Percentiles rank a stretch among this genome's conserved stretches.
Evolutionary conservation across 2,113 vertebrate genomes (phyloP).

Genomic region (Eidolon helvum): DNA sequence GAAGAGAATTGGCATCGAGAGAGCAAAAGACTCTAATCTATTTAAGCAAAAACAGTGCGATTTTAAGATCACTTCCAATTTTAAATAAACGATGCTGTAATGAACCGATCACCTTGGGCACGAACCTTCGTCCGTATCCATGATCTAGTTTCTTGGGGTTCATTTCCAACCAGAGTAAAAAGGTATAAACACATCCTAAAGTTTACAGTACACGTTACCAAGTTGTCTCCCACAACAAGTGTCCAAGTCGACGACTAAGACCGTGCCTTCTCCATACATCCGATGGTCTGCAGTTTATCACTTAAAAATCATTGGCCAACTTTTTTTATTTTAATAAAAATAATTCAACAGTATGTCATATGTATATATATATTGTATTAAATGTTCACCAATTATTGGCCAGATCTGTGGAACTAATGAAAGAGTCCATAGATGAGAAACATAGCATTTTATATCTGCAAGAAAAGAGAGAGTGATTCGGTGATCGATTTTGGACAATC

Average conservation of each 20-base stretch:
- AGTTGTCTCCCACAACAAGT: background rate
- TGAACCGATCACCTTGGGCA: background rate
- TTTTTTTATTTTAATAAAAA: no score
- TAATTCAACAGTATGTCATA: no score
- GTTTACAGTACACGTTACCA: background rate
- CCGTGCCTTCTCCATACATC: background rate
- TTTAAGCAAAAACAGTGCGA: background rate
- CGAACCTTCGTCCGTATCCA: background rate
- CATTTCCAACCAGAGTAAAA: background rate
- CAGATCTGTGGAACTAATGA: background rate
- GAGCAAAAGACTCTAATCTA: background rate
- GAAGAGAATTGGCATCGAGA: background rate
- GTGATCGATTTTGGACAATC: background rate
- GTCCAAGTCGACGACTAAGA: background rate
- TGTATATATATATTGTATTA: no score
- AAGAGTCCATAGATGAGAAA: background rate
- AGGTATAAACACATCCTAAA: background rate
- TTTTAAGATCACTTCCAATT: background rate
- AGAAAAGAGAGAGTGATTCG: background rate
- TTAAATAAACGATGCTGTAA: background rate
- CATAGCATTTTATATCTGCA: background rate
- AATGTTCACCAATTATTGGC: no score
- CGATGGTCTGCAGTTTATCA: background rate
- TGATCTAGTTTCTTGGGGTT: background rate
- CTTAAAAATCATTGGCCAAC: background rate